These are phyloP conservation scores for Dipodomys spectabilis DNA, from an alignment of 2,113 vertebrate genomes.

Conservation along the genomic window DNA sequence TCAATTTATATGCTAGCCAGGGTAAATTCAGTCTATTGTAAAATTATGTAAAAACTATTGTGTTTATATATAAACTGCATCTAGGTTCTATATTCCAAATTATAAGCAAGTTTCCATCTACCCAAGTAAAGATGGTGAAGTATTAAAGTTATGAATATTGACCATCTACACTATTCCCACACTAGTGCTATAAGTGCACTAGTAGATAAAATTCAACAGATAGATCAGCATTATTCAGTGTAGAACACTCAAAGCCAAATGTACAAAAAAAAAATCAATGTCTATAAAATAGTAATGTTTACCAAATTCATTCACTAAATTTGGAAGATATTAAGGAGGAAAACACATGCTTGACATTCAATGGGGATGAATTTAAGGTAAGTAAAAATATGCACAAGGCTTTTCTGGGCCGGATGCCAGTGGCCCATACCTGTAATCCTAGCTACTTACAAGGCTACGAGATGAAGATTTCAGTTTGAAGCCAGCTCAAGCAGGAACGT, in stretches of 20 bases:
- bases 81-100: no score
- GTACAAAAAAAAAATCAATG: conserved; percentile 52
- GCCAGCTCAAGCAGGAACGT: no score
- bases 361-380: not conserved
- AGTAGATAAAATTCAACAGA: not conserved
- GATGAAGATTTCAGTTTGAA: no score
- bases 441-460: no score
- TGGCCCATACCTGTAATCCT: no score
- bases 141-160: not conserved
- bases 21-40: no score
- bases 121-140: no score
- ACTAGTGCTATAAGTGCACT: not conserved
- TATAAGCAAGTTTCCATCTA: no score
- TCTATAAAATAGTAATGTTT: conserved; percentile 65
- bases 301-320: conserved; percentile 38
- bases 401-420: no score
- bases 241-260: conserved; percentile 14
- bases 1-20: not conserved
- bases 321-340: conserved; percentile 35
- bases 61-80: no score
- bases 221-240: conserved; percentile 32
- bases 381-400: not conserved
- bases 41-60: no score
- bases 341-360: conserved; percentile 27
- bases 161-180: not conserved